Base-by-base conservation (phyloP, 2,113 vertebrate species). In the Thunnus maccoyii region DNA sequence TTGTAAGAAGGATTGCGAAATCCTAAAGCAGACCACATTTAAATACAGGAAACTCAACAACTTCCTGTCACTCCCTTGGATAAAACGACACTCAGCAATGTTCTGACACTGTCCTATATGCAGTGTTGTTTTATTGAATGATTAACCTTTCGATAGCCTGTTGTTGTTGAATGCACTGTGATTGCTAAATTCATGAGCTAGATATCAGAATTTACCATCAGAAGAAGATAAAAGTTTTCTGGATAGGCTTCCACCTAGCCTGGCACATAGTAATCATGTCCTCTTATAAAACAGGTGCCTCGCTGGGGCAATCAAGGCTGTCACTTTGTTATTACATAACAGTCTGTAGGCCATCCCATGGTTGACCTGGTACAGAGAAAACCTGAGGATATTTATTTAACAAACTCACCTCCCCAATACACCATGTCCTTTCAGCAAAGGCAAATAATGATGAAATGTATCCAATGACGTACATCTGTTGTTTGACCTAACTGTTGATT, bases 311-410 rank as follows among this genome's bases (percentile, higher is more conserved):
- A 61, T 74, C 3, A 12, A 51, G 13, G 36, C 41, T 25, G 27
- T 81, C 44, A 10, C 55, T 58, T 82, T 62, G 51, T 20, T 30
- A 41, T 89, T 91, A 51, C 27, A 9, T 75, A 92, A 89, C 15
- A 46, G 80, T 36, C 84, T 76, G 67, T 3, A 16, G 50, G 69
- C 65, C 84, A 70, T 25, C n/a, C 17, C 18, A 27, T 25, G 44
- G 56, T 55, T 84, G 77, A 76, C 61, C 71, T 52, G 69, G 15
- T 32, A 20, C 44, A 66, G 30, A 72, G 32, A 72, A 72, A 82
- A 67, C 47, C n/a, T 32, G 32, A 22, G 46, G 8, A 54, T 3
- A 70, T 51, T 61, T 78, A n/a, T 50, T 44, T 20, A 13, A 46
- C 51, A 44, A 78, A 55, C 60, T 62, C 46, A 48, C 20, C 58